phyloP scores from a whole-genome alignment of 2,113 vertebrate genomes.

The Pygoscelis antarcticus region DNA sequence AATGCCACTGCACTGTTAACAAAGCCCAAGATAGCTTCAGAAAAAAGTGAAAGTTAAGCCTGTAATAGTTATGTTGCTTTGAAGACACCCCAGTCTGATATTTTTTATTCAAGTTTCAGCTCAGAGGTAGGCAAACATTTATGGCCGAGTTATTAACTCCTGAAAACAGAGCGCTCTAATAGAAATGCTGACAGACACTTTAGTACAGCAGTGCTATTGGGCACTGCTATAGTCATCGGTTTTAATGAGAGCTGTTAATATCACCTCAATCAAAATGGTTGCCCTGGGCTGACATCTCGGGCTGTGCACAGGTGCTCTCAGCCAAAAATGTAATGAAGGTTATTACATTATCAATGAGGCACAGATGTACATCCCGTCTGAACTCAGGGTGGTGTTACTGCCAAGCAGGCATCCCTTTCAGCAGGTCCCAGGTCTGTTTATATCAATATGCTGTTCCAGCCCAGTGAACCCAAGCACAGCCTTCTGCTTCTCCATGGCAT shows the following conservation, averaged over 20 bases:
- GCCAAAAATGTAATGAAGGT: constrained; percentile 74
- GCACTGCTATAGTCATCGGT: constrained; percentile 39
- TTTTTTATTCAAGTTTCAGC: constrained; percentile 17
- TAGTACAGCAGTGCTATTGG: background rate
- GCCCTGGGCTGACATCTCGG: constrained; percentile 70
- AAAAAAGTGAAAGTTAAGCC: background rate
- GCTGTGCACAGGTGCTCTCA: constrained; percentile 75
- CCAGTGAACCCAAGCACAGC: constrained; percentile 68
- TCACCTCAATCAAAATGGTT: constrained; percentile 70
- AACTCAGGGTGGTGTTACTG: constrained; percentile 55
- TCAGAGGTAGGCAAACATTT: constrained; percentile 13
- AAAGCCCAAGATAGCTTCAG: background rate
- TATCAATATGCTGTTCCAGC: constrained; percentile 69
- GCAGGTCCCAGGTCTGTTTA: constrained; percentile 55
- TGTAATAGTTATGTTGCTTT: background rate
- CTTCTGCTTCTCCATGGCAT: constrained; percentile 69
- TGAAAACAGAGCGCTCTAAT: constrained; percentile 24
- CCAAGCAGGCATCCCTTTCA: constrained; percentile 68
- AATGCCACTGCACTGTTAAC: background rate
- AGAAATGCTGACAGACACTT: constrained; percentile 46
- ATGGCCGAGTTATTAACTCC: constrained; percentile 45
- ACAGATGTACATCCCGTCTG: constrained; percentile 76
- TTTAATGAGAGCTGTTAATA: constrained; percentile 77
- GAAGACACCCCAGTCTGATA: background rate
- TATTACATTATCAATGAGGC: constrained; percentile 75